These are phyloP conservation scores for Oopsacas minuta DNA, from an alignment of 37 sponge, comb jelly and placozoan genomes.

Conservation along the genomic window DNA sequence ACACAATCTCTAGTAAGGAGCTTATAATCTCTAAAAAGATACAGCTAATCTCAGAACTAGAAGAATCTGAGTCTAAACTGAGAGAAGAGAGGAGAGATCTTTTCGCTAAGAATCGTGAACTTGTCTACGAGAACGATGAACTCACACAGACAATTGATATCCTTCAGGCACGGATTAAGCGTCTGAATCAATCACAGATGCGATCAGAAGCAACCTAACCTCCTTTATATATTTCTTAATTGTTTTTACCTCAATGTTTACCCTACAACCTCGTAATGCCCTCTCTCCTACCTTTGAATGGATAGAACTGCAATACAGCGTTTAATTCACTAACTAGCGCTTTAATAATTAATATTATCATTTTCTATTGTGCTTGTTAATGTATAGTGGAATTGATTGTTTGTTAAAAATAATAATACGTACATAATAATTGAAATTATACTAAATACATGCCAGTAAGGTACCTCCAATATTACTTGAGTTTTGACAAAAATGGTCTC, in stretches of 20 bases:
- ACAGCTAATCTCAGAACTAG: not conserved
- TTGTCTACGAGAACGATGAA: constrained; percentile 2
- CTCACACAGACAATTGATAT: constrained; percentile 8
- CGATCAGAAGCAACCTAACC: not conserved
- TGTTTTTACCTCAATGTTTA: not conserved
- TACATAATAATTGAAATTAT: too few relatives aligned
- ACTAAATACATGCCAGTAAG: too few relatives aligned
- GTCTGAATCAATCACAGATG: not conserved
- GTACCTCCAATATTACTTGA: too few relatives aligned
- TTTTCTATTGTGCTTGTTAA: not conserved
- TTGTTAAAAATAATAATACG: too few relatives aligned
- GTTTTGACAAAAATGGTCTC: too few relatives aligned
- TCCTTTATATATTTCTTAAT: not conserved
- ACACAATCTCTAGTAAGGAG: constrained; percentile 1
- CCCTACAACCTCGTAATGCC: not conserved
- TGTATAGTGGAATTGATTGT: not conserved
- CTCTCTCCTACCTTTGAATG: not conserved
- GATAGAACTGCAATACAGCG: not conserved
- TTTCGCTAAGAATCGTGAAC: not conserved
- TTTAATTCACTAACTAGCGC: not conserved
- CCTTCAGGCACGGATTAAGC: not conserved
- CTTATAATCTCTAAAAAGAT: constrained; percentile 13
- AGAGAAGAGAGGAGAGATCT: not conserved
- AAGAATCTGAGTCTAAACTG: constrained; percentile 2
- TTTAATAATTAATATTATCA: not conserved